Evolutionary conservation across 2,888 invertebrate species (phyloP).

Genomic region (Pseudolycoriella hygida): DNA sequence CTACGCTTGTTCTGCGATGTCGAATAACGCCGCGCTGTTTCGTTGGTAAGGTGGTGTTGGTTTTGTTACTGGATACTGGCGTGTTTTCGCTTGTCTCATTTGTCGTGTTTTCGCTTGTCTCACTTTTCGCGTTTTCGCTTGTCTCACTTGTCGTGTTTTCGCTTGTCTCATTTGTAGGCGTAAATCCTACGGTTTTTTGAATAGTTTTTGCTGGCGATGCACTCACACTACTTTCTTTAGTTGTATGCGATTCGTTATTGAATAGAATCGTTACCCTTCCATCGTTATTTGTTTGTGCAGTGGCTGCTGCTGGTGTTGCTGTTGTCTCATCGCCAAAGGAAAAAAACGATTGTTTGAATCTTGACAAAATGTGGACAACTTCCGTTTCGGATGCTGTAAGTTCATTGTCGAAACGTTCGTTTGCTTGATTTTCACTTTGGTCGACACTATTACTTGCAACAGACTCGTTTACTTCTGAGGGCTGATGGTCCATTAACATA

Average conservation of each 20-base stretch:
- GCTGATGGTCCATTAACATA: too few species aligned
- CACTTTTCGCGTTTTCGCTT: not conserved
- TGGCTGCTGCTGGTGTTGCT: slow-evolving; percentile 1
- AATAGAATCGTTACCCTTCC: slow-evolving; percentile 5
- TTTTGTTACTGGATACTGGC: slow-evolving; percentile 9
- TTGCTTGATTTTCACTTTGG: not conserved
- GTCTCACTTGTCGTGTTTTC: not conserved
- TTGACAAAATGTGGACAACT: slow-evolving; percentile 24
- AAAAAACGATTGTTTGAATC: slow-evolving; percentile 19
- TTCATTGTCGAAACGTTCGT: not conserved
- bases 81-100: slow-evolving; percentile 2
- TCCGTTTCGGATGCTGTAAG: slow-evolving; percentile 23
- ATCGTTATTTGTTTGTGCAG: not conserved
- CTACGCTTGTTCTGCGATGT: too few species aligned
- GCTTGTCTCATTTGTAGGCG: slow-evolving; percentile 4
- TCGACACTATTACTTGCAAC: not conserved
- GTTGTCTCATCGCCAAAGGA: not conserved
- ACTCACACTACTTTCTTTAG: not conserved
- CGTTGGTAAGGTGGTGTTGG: not conserved
- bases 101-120: slow-evolving; percentile 3
- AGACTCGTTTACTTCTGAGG: too few species aligned
- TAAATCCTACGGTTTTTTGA: slow-evolving; percentile 1
- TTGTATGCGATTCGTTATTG: slow-evolving; percentile 1
- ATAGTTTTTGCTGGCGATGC: slow-evolving; percentile 1
- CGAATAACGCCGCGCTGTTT: not conserved